Evolutionary conservation across 2,888 invertebrate genomes (phyloP), one percentile per base, ranked within the genome.

Genomic region (Ferdinandea cuprea): DNA sequence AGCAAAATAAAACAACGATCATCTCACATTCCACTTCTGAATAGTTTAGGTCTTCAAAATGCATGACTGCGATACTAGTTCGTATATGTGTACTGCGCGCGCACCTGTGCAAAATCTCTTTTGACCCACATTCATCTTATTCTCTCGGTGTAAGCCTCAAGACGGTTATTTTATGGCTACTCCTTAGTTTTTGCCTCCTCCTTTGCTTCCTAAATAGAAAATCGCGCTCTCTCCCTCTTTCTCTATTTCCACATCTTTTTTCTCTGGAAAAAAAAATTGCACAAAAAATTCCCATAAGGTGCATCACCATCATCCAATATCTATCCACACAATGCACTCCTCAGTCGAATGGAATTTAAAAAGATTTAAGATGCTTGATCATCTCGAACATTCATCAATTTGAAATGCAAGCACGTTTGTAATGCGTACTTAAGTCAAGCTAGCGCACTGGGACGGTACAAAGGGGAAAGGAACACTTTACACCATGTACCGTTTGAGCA

Each of bases 1-100:
- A 37, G 21, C 3, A 30, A 32, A 44, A 54, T 46, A 15, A 40
- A 63, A 63, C 42, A 79, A 44, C 72, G 28, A 71, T 30, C 65
- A 50, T 79, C 78, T 73, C 79, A 79, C 73, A 79, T 73, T 79
- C 79, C 73, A 73, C 59, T 61, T 79, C 46, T 66, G 66, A 72
- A 68, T 71, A 58, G 71, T 59, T 71, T 11, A 71, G 42, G 77
- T 63, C 48, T 63, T 50, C 32, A 52, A 50, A 25, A 65, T 48
- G 25, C 32, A 59, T 63, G 42, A 28, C 25, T 52, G 32, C 42
- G 15, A 32, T 32, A 25, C 25, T 25, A 2, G 25, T 25, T 3
- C 5, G 42, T 68, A 56, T 68, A 56, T 68, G 52, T 65, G 32
- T 46, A 44, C 25, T 59, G 52, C 32, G 40, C 44, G 52, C 66